A percentile compares a stretch with the other conserved stretches of the same genome.
Evolutionary conservation across 2,797 vertebrate species (phyloP).

Genomic region (Poecile montanus): DNA sequence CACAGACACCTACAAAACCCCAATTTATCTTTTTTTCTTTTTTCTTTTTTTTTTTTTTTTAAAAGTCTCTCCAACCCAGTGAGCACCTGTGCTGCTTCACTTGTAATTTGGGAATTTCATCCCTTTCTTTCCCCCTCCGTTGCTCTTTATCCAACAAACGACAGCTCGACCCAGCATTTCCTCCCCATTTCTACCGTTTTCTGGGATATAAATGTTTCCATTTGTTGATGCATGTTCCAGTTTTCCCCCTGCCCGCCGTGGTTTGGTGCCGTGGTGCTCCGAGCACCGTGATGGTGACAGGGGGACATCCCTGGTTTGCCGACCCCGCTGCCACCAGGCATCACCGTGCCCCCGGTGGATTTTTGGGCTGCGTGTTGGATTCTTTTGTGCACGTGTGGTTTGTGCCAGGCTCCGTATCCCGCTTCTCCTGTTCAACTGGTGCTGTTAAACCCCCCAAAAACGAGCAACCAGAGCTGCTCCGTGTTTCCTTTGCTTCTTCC

Average conservation of each 20-base stretch:
- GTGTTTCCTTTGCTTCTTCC: background rate
- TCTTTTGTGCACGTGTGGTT: background rate
- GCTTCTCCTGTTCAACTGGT: background rate
- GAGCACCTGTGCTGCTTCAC: background rate
- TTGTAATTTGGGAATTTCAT: background rate
- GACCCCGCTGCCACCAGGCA: background rate
- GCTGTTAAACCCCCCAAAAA: background rate
- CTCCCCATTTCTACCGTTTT: background rate
- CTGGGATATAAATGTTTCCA: background rate
- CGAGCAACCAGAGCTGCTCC: background rate
- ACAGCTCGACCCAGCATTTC: background rate
- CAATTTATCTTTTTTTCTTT: fast-evolving
- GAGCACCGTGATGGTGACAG: background rate
- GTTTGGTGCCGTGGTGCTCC: background rate
- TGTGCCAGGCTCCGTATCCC: background rate
- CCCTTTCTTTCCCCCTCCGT: fast-evolving
- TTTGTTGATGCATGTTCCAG: constrained; percentile 8
- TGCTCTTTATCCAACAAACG: background rate
- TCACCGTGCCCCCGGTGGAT: background rate
- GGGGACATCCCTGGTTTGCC: background rate
- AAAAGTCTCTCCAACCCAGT: background rate
- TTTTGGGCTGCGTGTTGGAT: background rate
- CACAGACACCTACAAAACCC: background rate
- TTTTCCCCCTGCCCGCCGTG: fast-evolving
- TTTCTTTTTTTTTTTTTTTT: background rate